Evolutionary conservation across 2,888 invertebrate genomes (phyloP).

Genomic region (Eupithecia subfuscata): DNA sequence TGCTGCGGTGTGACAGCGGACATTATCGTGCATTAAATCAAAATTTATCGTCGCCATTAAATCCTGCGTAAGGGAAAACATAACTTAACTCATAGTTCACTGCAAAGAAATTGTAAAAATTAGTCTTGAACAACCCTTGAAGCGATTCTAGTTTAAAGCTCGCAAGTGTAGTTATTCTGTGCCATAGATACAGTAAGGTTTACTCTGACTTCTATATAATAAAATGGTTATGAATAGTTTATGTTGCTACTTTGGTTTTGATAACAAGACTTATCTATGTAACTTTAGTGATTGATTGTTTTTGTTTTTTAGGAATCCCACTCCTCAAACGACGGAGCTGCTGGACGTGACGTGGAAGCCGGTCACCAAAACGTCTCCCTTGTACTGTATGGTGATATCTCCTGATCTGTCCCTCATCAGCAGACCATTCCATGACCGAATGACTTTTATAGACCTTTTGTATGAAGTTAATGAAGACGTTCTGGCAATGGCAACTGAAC

Average conservation of each 20-base stretch:
- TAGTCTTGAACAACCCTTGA: too few relatives aligned
- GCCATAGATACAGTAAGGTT: not conserved
- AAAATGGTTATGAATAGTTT: not conserved
- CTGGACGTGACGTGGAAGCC: conserved; percentile 52
- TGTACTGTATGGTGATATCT: conserved; percentile 49
- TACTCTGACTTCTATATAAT: not conserved
- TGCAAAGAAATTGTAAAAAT: too few relatives aligned
- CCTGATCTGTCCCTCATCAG: conserved; percentile 44
- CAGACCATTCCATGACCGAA: conserved; percentile 51
- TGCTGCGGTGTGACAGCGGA: too few relatives aligned
- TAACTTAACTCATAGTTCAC: too few relatives aligned
- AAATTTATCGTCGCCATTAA: too few relatives aligned
- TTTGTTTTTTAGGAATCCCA: conserved; percentile 22
- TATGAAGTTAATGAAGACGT: conserved; percentile 38
- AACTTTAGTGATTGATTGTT: not conserved
- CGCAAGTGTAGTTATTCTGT: not conserved
- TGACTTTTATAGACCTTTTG: conserved; percentile 53
- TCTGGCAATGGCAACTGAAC: not conserved
- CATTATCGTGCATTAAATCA: too few relatives aligned
- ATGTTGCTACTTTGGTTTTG: not conserved
- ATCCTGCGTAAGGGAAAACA: too few relatives aligned
- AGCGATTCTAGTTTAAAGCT: too few relatives aligned
- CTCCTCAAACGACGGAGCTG: conserved; percentile 47
- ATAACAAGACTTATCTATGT: not conserved
- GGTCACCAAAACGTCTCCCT: conserved; percentile 38